Conservation (phyloP, 2,113 vertebrate genomes). For the Cavia aperea region DNA sequence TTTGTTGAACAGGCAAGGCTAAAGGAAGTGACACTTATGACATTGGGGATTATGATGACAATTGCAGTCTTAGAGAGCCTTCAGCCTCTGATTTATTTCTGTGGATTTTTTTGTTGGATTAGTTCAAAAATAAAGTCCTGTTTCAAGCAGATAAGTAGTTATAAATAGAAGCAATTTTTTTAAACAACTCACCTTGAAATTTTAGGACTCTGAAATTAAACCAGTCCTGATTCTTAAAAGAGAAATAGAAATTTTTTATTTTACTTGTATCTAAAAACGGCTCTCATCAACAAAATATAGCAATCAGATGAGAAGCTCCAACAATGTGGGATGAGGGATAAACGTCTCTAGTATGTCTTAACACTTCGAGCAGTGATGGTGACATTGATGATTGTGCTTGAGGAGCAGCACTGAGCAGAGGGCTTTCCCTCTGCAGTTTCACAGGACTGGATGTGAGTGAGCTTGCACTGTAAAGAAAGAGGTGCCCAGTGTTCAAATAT, state of each 20-base stretch:
- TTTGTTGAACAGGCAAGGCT: not conserved
- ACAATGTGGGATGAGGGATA: slow-evolving; percentile 18
- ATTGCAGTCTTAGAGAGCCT: not conserved
- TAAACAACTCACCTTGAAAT: slow-evolving; percentile 50
- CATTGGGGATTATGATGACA: slow-evolving; percentile 21
- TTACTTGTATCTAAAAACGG: slow-evolving; percentile 1
- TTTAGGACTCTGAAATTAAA: slow-evolving; percentile 49
- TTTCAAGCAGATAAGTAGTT: slow-evolving; percentile 48
- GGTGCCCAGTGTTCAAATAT: not conserved
- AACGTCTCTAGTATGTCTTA: not conserved
- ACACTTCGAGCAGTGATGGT: not conserved
- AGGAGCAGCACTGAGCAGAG: not conserved
- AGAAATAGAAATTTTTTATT: slow-evolving; percentile 43
- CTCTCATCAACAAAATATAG: slow-evolving; percentile 43
- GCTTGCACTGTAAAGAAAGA: not conserved
- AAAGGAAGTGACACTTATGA: slow-evolving; percentile 19
- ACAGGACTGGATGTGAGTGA: not conserved
- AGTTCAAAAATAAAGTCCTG: slow-evolving; percentile 54
- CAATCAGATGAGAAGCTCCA: slow-evolving; percentile 41
- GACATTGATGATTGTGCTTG: not conserved
- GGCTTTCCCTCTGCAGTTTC: not conserved
- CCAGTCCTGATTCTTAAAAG: slow-evolving; percentile 33
- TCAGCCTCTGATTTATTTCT: not conserved
- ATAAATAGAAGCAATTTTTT: slow-evolving; percentile 41
- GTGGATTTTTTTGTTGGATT: not conserved